phyloP scores from a whole-genome alignment of 2,113 vertebrate genomes.

The Labeo rohita region DNA sequence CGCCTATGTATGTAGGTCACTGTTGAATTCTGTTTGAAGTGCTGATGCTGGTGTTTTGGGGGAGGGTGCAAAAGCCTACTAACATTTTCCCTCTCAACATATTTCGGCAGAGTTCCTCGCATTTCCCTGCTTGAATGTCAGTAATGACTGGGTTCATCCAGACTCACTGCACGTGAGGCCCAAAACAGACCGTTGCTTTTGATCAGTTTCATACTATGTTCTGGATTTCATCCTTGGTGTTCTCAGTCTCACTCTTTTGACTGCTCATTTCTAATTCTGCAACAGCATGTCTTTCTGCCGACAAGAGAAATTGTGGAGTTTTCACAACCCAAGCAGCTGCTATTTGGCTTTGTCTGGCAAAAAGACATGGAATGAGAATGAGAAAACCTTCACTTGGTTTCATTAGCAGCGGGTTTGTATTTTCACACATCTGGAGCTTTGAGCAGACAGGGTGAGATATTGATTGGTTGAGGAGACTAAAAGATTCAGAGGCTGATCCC shows the following conservation, averaged over 20 bases:
- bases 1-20: neutral
- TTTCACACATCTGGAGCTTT: neutral
- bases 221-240: neutral
- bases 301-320: neutral
- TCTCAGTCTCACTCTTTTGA: neutral
- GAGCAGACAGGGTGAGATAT: neutral
- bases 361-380: neutral
- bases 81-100: conserved; percentile 29
- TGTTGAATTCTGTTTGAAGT: conserved; percentile 8
- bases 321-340: neutral
- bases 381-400: conserved; percentile 5
- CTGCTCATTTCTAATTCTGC: neutral
- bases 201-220: neutral
- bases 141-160: neutral
- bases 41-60: conserved; percentile 5
- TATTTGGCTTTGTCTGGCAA: conserved; percentile 1
- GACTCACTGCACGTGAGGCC: neutral
- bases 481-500: neutral
- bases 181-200: neutral
- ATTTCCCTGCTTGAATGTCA: conserved; percentile 13
- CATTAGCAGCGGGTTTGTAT: conserved; percentile 5
- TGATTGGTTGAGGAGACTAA: conserved; percentile 30
- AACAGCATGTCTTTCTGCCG: conserved; percentile 14
- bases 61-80: conserved; percentile 28
- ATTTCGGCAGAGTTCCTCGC: neutral